These are phyloP conservation scores for Coturnix japonica DNA, from an alignment of 2,113 vertebrate genomes.

Conservation along the genomic window DNA sequence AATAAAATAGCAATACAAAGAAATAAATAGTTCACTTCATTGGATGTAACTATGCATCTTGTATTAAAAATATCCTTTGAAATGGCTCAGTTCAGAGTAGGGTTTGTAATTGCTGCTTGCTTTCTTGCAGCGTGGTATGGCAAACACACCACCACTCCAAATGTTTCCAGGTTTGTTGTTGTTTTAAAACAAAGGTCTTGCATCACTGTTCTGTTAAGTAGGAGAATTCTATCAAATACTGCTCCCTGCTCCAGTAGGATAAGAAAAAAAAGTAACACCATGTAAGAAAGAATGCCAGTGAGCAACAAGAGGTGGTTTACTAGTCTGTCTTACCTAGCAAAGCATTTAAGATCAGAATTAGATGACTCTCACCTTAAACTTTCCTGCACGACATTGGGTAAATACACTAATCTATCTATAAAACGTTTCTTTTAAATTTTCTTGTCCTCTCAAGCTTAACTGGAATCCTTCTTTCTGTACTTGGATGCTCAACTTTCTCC, in stretches of 20 bases:
- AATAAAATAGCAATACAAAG: background rate
- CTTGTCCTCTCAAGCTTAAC: background rate
- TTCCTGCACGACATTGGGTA: background rate
- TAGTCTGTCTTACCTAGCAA: background rate
- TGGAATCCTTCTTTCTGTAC: background rate
- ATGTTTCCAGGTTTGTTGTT: background rate
- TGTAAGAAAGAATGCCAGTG: background rate
- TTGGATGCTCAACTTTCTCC: background rate
- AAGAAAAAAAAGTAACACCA: background rate
- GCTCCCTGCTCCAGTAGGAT: background rate
- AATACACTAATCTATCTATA: background rate
- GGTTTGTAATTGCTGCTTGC: background rate
- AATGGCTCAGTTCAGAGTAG: background rate
- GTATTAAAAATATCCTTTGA: background rate
- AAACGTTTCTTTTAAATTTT: background rate
- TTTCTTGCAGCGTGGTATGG: background rate
- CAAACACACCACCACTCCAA: background rate
- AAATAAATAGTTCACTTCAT: background rate
- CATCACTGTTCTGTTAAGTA: background rate
- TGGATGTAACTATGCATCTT: background rate
- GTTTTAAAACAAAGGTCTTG: background rate
- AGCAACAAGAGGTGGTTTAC: background rate
- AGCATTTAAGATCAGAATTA: background rate
- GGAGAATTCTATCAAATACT: background rate
- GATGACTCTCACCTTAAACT: background rate